phyloP scores from a whole-genome alignment of 2,113 vertebrate species.

The Gobio gobio region DNA sequence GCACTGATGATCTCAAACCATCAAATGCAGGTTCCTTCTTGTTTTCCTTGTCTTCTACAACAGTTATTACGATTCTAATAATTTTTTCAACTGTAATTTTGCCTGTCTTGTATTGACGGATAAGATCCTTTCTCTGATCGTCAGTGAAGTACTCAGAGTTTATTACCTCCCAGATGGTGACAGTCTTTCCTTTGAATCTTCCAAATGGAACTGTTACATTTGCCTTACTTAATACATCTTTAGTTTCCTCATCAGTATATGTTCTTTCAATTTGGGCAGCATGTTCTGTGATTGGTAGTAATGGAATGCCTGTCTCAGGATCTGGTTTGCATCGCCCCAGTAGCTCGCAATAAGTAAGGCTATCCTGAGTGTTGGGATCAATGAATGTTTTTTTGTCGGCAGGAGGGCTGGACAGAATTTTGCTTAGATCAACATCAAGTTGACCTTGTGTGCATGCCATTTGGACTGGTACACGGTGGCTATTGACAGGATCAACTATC shows the following conservation, averaged over 20 bases:
- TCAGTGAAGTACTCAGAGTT: conserved; percentile 92
- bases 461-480: conserved; percentile 85
- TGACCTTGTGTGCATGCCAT: conserved; percentile 85
- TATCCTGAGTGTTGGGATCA: conserved; percentile 90
- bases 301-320: conserved; percentile 81
- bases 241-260: conserved; percentile 86
- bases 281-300: conserved; percentile 85
- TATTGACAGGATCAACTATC: conserved; percentile 88
- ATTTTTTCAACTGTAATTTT: conserved; percentile 96
- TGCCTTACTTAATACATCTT: conserved; percentile 85
- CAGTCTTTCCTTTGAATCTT: conserved; percentile 86
- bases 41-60: conserved; percentile 89
- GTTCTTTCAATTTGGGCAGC: conserved; percentile 76
- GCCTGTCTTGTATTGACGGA: conserved; percentile 91
- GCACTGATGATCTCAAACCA: conserved; percentile 86
- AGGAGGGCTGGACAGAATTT: conserved; percentile 76
- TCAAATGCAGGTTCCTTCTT: conserved; percentile 82
- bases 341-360: conserved; percentile 88
- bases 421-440: conserved; percentile 84
- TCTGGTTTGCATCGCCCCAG: conserved; percentile 85
- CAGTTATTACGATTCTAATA: conserved; percentile 91
- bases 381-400: conserved; percentile 89
- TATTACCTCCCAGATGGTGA: conserved; percentile 96
- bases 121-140: conserved; percentile 87
- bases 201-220: conserved; percentile 84